These are phyloP conservation scores for Channa argus DNA, from an alignment of 2,113 vertebrate genomes.

Conservation along the genomic window DNA sequence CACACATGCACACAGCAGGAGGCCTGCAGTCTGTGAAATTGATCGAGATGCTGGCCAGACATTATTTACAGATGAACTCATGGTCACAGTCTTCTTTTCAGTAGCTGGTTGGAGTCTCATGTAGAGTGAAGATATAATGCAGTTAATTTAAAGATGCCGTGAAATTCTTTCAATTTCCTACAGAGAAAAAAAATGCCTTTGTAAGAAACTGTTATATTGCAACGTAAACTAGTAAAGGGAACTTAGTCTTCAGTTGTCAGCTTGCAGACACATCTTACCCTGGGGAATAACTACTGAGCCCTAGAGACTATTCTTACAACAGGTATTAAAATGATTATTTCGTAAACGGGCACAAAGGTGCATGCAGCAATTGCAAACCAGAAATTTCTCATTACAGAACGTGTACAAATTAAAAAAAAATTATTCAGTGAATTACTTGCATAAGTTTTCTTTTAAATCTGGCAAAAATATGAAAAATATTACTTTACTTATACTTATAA, in stretches of 20 bases:
- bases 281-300: too few species aligned
- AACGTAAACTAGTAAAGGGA: too few species aligned
- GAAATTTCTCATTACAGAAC: too few species aligned
- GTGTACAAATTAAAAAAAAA: too few species aligned
- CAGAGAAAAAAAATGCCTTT: too few species aligned
- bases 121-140: too few species aligned
- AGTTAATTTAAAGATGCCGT: background rate
- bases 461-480: background rate
- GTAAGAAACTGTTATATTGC: too few species aligned
- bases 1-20: conserved; percentile 55
- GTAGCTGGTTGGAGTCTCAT: background rate
- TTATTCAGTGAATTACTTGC: too few species aligned
- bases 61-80: conserved; percentile 42
- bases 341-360: background rate
- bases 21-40: conserved; percentile 69
- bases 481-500: background rate
- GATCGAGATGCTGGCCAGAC: conserved; percentile 68
- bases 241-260: too few species aligned
- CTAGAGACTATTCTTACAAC: too few species aligned
- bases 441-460: too few species aligned
- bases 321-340: background rate
- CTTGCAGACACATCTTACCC: too few species aligned
- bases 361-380: background rate
- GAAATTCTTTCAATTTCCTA: background rate
- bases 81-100: background rate